phyloP scores from a whole-genome alignment of 2,888 invertebrate genomes.

The Kryphioiulus occultus region DNA sequence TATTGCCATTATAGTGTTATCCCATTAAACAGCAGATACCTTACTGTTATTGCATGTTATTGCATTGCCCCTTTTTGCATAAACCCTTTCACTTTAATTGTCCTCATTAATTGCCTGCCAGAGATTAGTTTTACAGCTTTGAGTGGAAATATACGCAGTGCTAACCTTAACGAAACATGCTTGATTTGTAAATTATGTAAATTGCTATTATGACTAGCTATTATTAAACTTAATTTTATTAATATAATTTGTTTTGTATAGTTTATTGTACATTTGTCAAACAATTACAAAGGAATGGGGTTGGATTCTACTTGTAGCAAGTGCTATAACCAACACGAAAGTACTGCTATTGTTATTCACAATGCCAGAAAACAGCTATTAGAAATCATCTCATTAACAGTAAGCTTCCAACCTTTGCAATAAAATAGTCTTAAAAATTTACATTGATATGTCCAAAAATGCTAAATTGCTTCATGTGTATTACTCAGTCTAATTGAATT shows the following conservation, averaged over 20 bases:
- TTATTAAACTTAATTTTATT: not conserved
- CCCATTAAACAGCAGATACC: not conserved
- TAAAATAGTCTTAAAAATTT: too few relatives aligned
- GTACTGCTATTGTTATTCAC: too few relatives aligned
- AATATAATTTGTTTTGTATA: not conserved
- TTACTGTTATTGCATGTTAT: not conserved
- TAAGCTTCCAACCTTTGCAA: too few relatives aligned
- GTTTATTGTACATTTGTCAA: not conserved
- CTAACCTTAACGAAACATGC: not conserved
- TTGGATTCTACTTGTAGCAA: not conserved
- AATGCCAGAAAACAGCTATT: too few relatives aligned
- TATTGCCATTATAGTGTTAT: not conserved
- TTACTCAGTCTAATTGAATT: too few relatives aligned
- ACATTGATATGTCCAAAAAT: too few relatives aligned
- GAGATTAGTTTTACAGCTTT: constrained; percentile 13
- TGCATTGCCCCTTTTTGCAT: constrained; percentile 17
- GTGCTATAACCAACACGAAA: too few relatives aligned
- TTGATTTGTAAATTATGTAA: not conserved
- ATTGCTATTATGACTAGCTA: not conserved
- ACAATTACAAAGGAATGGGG: not conserved
- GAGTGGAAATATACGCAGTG: not conserved
- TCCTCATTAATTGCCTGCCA: not conserved
- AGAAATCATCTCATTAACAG: too few relatives aligned
- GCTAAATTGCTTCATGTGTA: too few relatives aligned
- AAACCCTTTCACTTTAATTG: constrained; percentile 8